A percentile compares a stretch with the other conserved stretches of the same genome.
phyloP scores from a whole-genome alignment of 2,797 vertebrate species.

The Merluccius polli region DNA sequence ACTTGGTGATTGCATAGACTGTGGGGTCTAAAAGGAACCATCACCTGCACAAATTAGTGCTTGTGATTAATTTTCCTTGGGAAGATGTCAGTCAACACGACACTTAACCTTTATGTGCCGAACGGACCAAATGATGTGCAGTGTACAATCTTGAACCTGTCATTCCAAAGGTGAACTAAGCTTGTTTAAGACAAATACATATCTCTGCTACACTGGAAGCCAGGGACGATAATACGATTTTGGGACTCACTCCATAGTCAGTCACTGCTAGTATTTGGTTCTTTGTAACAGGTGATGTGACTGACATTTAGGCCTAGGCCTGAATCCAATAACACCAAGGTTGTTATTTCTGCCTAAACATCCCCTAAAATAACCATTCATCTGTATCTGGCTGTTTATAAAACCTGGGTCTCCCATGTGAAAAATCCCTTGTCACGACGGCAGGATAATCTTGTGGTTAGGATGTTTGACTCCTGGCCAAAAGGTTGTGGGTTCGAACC shows the following conservation, averaged over 20 bases:
- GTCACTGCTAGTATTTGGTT: not conserved
- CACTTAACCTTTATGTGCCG: not conserved
- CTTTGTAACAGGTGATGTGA: not conserved
- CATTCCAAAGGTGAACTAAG: not conserved
- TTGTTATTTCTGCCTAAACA: not conserved
- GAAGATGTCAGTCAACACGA: not conserved
- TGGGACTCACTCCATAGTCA: not conserved
- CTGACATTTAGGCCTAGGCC: not conserved
- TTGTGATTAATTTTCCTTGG: not conserved
- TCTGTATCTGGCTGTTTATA: not conserved
- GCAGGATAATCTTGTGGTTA: not conserved
- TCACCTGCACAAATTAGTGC: conserved; percentile 19
- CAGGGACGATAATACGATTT: not conserved
- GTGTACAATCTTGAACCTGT: conserved; percentile 5
- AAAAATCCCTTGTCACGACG: not conserved
- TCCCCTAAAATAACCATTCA: not conserved
- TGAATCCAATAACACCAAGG: not conserved
- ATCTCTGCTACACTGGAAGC: not conserved
- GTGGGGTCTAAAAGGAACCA: conserved; percentile 11
- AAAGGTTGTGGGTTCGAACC: not conserved
- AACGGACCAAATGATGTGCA: not conserved
- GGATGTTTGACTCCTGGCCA: not conserved
- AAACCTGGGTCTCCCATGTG: not conserved
- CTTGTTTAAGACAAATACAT: conserved; percentile 1
- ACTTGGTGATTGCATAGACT: not conserved